A percentile compares a stretch with the other conserved stretches of the same genome.
phyloP scores from a whole-genome alignment of 92 coral and sea anemone genomes.

The Porites rus region DNA sequence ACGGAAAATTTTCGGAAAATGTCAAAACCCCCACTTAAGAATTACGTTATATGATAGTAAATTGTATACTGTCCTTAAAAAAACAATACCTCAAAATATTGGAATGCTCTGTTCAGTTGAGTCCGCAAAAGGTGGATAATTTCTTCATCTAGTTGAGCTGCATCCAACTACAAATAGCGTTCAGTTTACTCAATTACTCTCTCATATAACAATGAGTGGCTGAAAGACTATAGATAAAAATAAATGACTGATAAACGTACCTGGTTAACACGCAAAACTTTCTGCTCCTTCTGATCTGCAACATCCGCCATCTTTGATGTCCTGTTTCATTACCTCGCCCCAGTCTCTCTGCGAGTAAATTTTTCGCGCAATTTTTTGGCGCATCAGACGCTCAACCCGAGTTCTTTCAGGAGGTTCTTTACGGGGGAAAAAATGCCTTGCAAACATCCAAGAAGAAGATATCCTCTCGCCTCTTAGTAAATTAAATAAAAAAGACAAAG shows the following conservation, averaged over 20 bases:
- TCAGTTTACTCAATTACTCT: neutral
- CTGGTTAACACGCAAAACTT: slow-evolving; percentile 96
- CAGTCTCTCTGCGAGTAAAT: neutral
- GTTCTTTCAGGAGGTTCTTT: too few species aligned
- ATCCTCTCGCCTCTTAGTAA: too few species aligned
- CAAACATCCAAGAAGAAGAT: too few species aligned
- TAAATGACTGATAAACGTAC: slow-evolving; percentile 19
- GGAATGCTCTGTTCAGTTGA: slow-evolving; percentile 78
- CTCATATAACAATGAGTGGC: too few species aligned
- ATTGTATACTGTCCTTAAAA: neutral
- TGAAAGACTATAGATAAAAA: too few species aligned
- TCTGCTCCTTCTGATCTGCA: slow-evolving; percentile 46
- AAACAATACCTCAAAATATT: slow-evolving; percentile 78
- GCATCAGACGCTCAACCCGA: too few species aligned
- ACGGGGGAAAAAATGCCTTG: too few species aligned
- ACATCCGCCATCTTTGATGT: slow-evolving; percentile 70
- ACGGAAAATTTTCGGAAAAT: too few species aligned
- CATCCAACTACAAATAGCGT: slow-evolving; percentile 71
- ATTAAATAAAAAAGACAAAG: too few species aligned
- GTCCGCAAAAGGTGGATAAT: slow-evolving; percentile 63
- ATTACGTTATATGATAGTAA: neutral
- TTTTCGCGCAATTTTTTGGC: too few species aligned
- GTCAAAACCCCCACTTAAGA: too few species aligned
- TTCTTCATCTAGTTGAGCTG: slow-evolving; percentile 82
- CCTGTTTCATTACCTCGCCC: neutral